Percentiles rank a stretch among this genome's conserved stretches.
Conservation (phyloP, 2,113 vertebrate species). For the Clarias macrocephalus region DNA sequence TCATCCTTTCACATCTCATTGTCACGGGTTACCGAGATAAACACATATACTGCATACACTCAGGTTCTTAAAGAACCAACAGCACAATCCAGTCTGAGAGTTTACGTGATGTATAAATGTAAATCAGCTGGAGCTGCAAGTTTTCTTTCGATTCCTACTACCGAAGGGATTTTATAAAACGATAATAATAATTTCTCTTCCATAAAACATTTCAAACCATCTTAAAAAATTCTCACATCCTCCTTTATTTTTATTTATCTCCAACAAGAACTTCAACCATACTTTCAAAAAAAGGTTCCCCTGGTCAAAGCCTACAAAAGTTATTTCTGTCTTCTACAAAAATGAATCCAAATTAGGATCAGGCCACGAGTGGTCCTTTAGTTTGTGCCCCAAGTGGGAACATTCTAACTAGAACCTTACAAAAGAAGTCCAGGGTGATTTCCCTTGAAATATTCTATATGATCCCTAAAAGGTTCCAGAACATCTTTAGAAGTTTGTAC, state of each 20-base stretch:
- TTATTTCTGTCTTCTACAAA: not conserved
- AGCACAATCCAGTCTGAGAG: not conserved
- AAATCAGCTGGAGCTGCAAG: not conserved
- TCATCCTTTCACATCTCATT: not conserved
- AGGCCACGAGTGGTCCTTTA: not conserved
- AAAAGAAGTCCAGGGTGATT: not conserved
- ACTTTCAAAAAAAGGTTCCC: not conserved
- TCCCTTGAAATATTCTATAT: not conserved
- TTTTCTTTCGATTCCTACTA: not conserved
- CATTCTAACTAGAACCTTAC: not conserved
- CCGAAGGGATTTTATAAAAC: not conserved
- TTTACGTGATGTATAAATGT: not conserved
- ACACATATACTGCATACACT: not conserved
- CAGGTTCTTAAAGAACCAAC: not conserved
- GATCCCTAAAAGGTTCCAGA: not conserved
- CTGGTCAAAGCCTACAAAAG: not conserved
- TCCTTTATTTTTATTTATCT: not conserved
- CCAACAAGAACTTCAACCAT: not conserved
- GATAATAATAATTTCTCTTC: not conserved
- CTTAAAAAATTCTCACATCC: not conserved
- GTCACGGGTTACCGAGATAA: not conserved
- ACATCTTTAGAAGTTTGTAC: not conserved
- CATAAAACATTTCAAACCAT: not conserved
- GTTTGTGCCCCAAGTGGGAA: not conserved
- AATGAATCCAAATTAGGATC: not conserved